A percentile compares a stretch with the other conserved stretches of the same genome.
phyloP scores from a whole-genome alignment of 2,888 invertebrate species.

The Eupeodes latifasciatus region DNA sequence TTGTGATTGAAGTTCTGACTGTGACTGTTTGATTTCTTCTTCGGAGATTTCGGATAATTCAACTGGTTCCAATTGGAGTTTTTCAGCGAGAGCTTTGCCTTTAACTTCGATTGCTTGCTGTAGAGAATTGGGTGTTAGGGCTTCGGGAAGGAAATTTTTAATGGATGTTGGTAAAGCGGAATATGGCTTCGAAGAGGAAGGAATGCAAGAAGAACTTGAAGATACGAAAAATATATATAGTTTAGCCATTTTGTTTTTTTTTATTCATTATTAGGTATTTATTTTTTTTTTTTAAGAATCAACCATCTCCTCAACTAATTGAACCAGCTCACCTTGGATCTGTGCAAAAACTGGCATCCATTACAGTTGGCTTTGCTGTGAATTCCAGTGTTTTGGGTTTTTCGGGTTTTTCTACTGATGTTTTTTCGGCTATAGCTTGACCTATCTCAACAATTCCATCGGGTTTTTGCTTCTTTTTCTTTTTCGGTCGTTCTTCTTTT shows the following conservation, averaged over 20 bases:
- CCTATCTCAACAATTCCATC: constrained; percentile 83
- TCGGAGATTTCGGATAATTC: constrained; percentile 79
- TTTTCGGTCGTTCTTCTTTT: constrained; percentile 78
- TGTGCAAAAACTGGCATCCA: constrained; percentile 85
- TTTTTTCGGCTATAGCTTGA: constrained; percentile 73
- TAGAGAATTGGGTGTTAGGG: constrained; percentile 87
- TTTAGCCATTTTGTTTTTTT: constrained; percentile 9
- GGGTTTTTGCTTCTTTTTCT: constrained; percentile 67
- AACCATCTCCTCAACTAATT: constrained; percentile 24
- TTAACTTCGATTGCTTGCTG: constrained; percentile 90
- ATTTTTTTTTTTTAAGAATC: neutral
- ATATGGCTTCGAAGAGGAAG: constrained; percentile 73
- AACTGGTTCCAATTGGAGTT: constrained; percentile 80
- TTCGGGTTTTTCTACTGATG: constrained; percentile 34
- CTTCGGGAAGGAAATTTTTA: constrained; percentile 84
- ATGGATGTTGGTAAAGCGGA: constrained; percentile 78
- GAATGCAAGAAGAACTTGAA: constrained; percentile 68
- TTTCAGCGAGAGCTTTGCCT: constrained; percentile 86
- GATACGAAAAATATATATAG: constrained; percentile 59
- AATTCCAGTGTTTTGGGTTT: constrained; percentile 73
- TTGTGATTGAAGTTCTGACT: constrained; percentile 61
- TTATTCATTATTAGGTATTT: neutral
- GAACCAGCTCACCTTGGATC: constrained; percentile 77
- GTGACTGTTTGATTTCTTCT: constrained; percentile 78
- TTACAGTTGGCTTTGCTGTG: constrained; percentile 83